phyloP scores from a whole-genome alignment of 2,113 vertebrate species.

The Tonatia bakeri region DNA sequence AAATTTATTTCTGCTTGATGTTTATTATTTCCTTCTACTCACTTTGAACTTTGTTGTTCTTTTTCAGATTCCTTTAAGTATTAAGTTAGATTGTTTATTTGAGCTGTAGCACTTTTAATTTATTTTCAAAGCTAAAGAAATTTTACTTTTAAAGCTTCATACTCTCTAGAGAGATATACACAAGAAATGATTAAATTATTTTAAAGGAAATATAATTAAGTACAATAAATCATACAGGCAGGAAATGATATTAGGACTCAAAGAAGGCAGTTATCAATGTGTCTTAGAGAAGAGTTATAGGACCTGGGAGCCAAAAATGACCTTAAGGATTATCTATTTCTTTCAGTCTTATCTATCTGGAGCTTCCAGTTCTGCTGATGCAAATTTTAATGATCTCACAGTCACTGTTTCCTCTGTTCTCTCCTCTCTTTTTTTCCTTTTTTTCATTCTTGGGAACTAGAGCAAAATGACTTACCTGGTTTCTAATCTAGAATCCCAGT shows the following conservation, averaged over 20 bases:
- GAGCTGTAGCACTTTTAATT: neutral
- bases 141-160: neutral
- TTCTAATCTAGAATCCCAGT: neutral
- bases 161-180: neutral
- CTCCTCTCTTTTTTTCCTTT: neutral
- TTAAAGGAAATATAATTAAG: conserved; percentile 4
- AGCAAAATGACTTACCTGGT: neutral
- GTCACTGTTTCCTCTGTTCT: neutral
- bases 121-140: neutral
- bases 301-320: neutral
- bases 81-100: too few species aligned
- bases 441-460: neutral
- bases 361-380: neutral
- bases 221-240: neutral
- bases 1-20: too few species aligned
- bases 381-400: neutral
- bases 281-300: neutral
- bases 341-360: neutral
- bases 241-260: conserved; percentile 25
- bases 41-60: too few species aligned
- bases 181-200: neutral
- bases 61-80: too few species aligned
- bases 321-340: neutral
- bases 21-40: too few species aligned
- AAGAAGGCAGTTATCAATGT: neutral